A percentile compares a stretch with the other conserved stretches of the same genome.
Evolutionary conservation across 2,888 invertebrate species (phyloP).

Genomic region (Brassicogethes aeneus): DNA sequence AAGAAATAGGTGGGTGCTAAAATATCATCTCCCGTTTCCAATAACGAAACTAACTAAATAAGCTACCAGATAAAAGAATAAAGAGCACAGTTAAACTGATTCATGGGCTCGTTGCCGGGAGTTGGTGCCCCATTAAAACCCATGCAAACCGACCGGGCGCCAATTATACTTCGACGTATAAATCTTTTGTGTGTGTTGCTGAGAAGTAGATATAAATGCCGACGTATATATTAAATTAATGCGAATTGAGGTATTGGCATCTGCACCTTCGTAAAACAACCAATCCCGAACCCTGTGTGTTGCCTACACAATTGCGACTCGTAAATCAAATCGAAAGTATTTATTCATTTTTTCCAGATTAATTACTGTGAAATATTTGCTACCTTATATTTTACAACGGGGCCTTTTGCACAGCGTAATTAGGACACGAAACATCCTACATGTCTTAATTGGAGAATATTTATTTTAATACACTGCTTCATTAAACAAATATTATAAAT

Average conservation of each 20-base stretch:
- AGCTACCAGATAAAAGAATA: conserved; percentile 36
- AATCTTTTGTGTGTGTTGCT: conserved; percentile 22
- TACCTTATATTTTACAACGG: too few relatives aligned
- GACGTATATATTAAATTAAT: conserved; percentile 18
- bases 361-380: too few relatives aligned
- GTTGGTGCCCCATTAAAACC: conserved; percentile 33
- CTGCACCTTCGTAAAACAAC: conserved; percentile 6
- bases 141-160: conserved; percentile 34
- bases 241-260: conserved; percentile 21
- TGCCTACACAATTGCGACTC: too few relatives aligned
- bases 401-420: too few relatives aligned
- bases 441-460: too few relatives aligned
- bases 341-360: too few relatives aligned
- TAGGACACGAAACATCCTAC: too few relatives aligned
- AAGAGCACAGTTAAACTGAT: conserved; percentile 34
- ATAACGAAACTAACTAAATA: conserved; percentile 32
- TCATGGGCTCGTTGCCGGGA: conserved; percentile 28
- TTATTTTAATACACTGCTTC: too few relatives aligned
- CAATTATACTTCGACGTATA: conserved; percentile 36
- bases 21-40: conserved; percentile 25
- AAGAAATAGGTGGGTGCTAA: conserved; percentile 34
- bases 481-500: too few relatives aligned
- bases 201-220: conserved; percentile 6
- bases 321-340: too few relatives aligned
- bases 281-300: too few relatives aligned